Evolutionary conservation across 2,113 vertebrate species (phyloP).

Genomic region (Chauna torquata): DNA sequence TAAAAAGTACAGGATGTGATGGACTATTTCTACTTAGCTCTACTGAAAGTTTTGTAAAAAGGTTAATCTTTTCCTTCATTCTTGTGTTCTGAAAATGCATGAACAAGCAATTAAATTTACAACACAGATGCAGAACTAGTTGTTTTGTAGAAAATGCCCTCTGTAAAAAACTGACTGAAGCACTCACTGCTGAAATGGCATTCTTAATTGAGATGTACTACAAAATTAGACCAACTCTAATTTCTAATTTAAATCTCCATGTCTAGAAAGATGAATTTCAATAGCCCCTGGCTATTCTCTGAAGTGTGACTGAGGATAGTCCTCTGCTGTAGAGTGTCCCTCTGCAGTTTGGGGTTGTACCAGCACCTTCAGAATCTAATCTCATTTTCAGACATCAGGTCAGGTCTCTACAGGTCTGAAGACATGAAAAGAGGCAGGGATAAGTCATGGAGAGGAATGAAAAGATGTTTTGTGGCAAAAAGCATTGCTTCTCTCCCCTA

Average conservation of each 20-base stretch:
- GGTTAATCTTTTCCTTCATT: not conserved
- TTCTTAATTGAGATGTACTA: not conserved
- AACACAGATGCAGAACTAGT: not conserved
- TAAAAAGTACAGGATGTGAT: not conserved
- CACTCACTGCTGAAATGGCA: not conserved
- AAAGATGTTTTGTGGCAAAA: not conserved
- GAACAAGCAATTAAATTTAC: not conserved
- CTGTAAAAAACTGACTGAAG: not conserved
- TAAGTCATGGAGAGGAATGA: not conserved
- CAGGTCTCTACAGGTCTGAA: not conserved
- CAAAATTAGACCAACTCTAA: not conserved
- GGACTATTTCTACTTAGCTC: not conserved
- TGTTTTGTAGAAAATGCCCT: not conserved
- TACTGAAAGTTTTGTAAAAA: not conserved
- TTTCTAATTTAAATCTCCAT: not conserved
- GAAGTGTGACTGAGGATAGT: accelerated
- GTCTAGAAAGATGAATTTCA: not conserved
- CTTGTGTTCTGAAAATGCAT: not conserved
- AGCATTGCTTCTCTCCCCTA: not conserved
- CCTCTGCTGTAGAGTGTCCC: not conserved
- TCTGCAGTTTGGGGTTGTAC: not conserved
- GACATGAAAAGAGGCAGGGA: not conserved
- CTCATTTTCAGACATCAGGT: not conserved
- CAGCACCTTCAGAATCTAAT: accelerated
- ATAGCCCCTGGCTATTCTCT: not conserved